These are phyloP conservation scores for Diaperis boleti DNA, from an alignment of 2,888 invertebrate species.

Conservation along the genomic window DNA sequence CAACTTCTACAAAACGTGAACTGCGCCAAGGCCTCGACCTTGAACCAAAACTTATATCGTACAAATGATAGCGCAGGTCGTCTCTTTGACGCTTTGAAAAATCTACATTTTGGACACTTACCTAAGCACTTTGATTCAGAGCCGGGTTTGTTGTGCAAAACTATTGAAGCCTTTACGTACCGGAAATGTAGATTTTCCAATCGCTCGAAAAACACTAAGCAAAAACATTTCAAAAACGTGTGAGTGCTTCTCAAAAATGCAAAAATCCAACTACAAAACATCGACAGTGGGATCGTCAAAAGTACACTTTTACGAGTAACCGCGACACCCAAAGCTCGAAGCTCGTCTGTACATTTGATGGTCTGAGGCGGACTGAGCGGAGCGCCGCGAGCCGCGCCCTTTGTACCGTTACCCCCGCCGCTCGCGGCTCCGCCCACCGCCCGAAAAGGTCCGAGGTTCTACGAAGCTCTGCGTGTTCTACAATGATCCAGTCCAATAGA, in stretches of 20 bases:
- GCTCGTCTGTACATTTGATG: slow-evolving; percentile 17
- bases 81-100: slow-evolving; percentile 3
- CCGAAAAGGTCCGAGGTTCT: neutral
- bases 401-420: too few relatives aligned
- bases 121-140: neutral
- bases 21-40: neutral
- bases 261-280: slow-evolving; percentile 26
- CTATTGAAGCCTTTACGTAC: neutral
- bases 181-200: slow-evolving; percentile 29
- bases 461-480: slow-evolving; percentile 44
- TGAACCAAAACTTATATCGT: neutral
- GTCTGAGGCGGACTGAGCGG: neutral
- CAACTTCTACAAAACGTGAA: slow-evolving; percentile 25
- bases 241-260: slow-evolving; percentile 29
- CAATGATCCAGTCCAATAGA: slow-evolving; percentile 65
- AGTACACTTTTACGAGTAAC: slow-evolving; percentile 27
- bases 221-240: slow-evolving; percentile 33
- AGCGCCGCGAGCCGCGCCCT: neutral
- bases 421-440: neutral
- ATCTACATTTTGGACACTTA: slow-evolving; percentile 15
- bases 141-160: neutral
- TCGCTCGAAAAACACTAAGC: slow-evolving; percentile 23
- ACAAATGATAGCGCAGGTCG: neutral
- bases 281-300: slow-evolving; percentile 11
- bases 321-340: slow-evolving; percentile 28